A percentile compares a stretch with the other conserved stretches of the same genome.
phyloP scores from a whole-genome alignment of 2,113 vertebrate genomes.

The Potamarius usumacintae region DNA sequence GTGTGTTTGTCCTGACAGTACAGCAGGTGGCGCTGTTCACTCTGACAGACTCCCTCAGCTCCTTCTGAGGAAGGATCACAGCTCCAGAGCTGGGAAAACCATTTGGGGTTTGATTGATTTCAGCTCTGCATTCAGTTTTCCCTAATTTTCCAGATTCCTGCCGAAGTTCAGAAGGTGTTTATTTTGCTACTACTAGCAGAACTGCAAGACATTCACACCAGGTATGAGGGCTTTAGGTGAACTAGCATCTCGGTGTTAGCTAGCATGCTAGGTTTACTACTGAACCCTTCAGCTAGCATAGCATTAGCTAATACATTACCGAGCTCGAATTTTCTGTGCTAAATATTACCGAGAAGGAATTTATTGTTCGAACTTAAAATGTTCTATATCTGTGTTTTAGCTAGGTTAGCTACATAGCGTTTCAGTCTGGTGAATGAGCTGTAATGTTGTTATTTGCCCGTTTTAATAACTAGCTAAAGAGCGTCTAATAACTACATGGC shows the following conservation, averaged over 20 bases:
- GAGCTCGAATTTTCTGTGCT: neutral
- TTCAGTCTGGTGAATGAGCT: neutral
- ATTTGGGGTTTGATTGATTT: no score
- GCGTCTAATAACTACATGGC: neutral
- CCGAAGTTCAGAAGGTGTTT: neutral
- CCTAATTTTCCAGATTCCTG: neutral
- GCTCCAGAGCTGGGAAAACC: neutral
- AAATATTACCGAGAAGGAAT: neutral
- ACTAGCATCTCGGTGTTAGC: neutral
- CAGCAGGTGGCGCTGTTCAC: conserved; percentile 2
- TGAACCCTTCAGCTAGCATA: neutral
- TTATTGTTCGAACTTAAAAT: neutral
- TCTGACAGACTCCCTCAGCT: no score
- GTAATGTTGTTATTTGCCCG: neutral
- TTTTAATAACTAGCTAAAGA: neutral
- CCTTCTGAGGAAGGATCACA: neutral
- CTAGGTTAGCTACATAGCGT: no score
- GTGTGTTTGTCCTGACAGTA: neutral
- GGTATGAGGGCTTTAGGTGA: neutral
- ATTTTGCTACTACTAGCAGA: neutral
- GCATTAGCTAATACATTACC: neutral
- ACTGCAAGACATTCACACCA: neutral
- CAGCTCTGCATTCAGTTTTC: neutral
- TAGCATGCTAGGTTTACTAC: neutral
- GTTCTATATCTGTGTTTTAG: neutral